Percentiles rank a stretch among this genome's conserved stretches.
Conservation (phyloP, 2,113 vertebrate genomes). For the Toxotes chatareus region DNA sequence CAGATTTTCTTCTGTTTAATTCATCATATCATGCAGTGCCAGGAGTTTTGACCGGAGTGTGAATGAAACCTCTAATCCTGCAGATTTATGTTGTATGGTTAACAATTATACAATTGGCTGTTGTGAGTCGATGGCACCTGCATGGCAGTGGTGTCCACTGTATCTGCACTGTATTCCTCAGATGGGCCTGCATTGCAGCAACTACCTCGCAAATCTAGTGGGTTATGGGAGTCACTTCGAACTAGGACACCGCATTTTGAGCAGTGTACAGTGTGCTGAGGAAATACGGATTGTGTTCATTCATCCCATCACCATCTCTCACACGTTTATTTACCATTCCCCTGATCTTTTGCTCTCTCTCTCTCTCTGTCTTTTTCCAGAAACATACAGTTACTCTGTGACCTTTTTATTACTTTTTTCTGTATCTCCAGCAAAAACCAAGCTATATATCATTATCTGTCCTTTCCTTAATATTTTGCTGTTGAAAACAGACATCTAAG, state of each 20-base stretch:
- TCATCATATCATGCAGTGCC: conserved; percentile 32
- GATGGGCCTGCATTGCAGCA: conserved; percentile 75
- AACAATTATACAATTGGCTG: conserved; percentile 3
- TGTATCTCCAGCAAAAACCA: background rate
- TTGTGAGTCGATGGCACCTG: conserved; percentile 17
- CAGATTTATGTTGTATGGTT: conserved; percentile 12
- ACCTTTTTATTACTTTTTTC: background rate
- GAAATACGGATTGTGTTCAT: conserved; percentile 29
- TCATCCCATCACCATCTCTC: conserved; percentile 30
- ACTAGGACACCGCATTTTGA: conserved; percentile 62
- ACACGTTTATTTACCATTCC: background rate
- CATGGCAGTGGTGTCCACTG: conserved; percentile 20
- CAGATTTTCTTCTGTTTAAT: conserved; percentile 36
- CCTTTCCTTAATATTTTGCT: background rate
- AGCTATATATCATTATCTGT: background rate
- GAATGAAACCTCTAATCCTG: conserved; percentile 28
- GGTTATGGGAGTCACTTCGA: conserved; percentile 56
- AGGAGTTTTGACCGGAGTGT: conserved; percentile 23
- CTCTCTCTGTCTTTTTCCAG: background rate
- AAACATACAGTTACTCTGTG: background rate
- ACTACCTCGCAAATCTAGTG: conserved; percentile 50
- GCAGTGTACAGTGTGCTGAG: conserved; percentile 21
- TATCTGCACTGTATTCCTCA: conserved; percentile 25
- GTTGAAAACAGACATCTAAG: background rate
- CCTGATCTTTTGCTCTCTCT: conserved; percentile 3